A percentile compares a stretch with the other conserved stretches of the same genome.
phyloP scores from a whole-genome alignment of 2,113 vertebrate species.

The Aspiorhynchus laticeps region DNA sequence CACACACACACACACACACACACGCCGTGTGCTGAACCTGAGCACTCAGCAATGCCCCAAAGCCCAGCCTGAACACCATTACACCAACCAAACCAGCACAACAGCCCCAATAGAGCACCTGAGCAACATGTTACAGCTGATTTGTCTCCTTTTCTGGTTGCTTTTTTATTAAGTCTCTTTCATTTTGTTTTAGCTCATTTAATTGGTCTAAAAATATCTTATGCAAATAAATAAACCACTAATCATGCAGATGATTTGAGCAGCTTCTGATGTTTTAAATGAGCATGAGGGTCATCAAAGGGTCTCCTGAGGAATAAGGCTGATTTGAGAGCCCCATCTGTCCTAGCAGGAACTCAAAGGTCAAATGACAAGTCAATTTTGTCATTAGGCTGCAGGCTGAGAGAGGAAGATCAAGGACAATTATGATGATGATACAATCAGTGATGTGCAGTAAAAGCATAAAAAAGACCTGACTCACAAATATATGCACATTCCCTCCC shows the following conservation, averaged over 20 bases:
- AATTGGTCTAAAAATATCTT: neutral
- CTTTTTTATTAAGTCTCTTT: neutral
- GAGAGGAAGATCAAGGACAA: constrained; percentile 3
- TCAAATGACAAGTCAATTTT: constrained; percentile 33
- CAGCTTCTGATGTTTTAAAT: constrained; percentile 16
- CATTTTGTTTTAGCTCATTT: neutral
- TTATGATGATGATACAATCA: constrained; percentile 24
- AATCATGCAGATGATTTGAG: neutral
- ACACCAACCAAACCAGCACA: neutral
- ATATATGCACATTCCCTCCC: neutral
- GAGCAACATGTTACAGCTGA: neutral
- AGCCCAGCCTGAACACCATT: neutral
- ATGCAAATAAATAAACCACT: neutral
- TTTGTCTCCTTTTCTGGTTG: neutral
- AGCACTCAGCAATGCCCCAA: constrained; percentile 20
- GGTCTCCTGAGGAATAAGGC: neutral
- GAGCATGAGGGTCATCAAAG: neutral
- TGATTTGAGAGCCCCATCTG: constrained; percentile 2
- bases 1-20: neutral
- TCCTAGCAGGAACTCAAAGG: constrained; percentile 35
- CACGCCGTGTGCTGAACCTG: neutral
- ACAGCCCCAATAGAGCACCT: neutral
- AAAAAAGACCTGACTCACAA: neutral
- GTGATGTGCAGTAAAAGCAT: neutral
- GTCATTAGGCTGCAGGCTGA: neutral